Evolutionary conservation across 2,888 invertebrate species (phyloP).

Genomic region (Steromphala cineraria): DNA sequence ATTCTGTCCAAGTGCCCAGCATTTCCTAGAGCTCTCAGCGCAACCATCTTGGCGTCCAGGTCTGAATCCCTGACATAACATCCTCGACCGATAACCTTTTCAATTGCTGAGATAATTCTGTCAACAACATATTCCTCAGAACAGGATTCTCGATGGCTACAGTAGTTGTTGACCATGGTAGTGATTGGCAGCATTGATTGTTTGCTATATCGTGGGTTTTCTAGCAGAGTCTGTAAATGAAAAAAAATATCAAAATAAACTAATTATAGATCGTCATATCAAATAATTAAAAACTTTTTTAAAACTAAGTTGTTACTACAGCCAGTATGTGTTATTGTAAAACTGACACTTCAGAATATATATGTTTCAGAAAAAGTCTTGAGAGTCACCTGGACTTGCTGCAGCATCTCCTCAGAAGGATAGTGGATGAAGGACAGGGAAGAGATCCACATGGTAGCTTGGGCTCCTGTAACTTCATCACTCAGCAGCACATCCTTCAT

Average conservation of each 20-base stretch:
- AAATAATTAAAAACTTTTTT: neutral
- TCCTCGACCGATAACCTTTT: slow-evolving; percentile 47
- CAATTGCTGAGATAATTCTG: slow-evolving; percentile 62
- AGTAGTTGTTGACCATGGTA: slow-evolving; percentile 84
- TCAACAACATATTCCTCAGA: slow-evolving; percentile 67
- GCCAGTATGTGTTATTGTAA: too few relatives aligned
- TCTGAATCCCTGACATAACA: slow-evolving; percentile 50
- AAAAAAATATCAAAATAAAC: neutral
- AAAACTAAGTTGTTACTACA: too few relatives aligned
- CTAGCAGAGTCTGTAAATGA: slow-evolving; percentile 72
- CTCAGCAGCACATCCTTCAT: slow-evolving; percentile 88
- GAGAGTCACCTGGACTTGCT: slow-evolving; percentile 71
- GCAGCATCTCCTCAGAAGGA: slow-evolving; percentile 76
- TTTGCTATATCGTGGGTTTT: slow-evolving; percentile 72
- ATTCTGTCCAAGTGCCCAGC: slow-evolving; percentile 82
- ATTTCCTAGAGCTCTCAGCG: slow-evolving; percentile 92
- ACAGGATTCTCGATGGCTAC: slow-evolving; percentile 77
- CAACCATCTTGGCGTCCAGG: slow-evolving; percentile 78
- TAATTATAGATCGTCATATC: neutral
- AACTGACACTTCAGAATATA: too few relatives aligned
- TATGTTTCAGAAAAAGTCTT: too few relatives aligned
- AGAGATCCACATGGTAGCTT: slow-evolving; percentile 88
- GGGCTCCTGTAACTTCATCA: slow-evolving; percentile 80
- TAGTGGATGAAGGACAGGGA: slow-evolving; percentile 86
- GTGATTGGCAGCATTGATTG: slow-evolving; percentile 83